Base-by-base conservation (phyloP, 2,113 vertebrate genomes). In the Solea solea region DNA sequence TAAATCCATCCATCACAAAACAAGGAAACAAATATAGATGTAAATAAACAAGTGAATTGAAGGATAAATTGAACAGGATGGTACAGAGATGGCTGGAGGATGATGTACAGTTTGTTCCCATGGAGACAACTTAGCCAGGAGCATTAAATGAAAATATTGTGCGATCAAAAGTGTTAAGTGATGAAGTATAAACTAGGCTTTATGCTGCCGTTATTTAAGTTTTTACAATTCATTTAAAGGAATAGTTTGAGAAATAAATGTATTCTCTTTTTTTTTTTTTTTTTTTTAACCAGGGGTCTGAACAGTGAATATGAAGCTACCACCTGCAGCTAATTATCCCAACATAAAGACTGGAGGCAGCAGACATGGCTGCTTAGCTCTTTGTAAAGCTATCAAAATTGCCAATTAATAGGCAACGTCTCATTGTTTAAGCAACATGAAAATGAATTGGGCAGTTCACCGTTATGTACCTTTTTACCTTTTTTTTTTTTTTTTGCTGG, bases 221-320 rank as follows among this genome's bases (percentile, higher is more conserved):
- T 39, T 39, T 40, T 25, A 27, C 10, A 16, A 15, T 40, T 8
- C 13, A 27, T 62, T 42, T 8, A 39, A 71, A 66, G n/a, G 27
- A 46, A 12, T n/a, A 71, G 10, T 25, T 49, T 13, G 15, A 13
- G 11, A 13, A 12, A 16, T n/a, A 25, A 53, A 16, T 27, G 7
- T 9, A 1, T 13, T 16, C 3, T 21, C 13, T 12, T 7, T 2
- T 59, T 54, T 0, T 3, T n/a, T 12, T 7, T 2, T 59, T 54
- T 0, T 11, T 16, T 15, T 69, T 11, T 34, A 11, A n/a, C 48
- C 13, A 11, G 16, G 13, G 52, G 15, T 51, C 39, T 16, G 13
- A 2, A 54, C 1, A 2, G 52, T 45, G 34, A 78, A 74, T 50
- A 60, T 54, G 46, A 69, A 65, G 68, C n/a, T 45, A 49, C 39